Percentiles rank a stretch among this genome's conserved stretches.
Evolutionary conservation across 1,140 invertebrate genomes (phyloP).

Genomic region (Atopsyche davidsoni): DNA sequence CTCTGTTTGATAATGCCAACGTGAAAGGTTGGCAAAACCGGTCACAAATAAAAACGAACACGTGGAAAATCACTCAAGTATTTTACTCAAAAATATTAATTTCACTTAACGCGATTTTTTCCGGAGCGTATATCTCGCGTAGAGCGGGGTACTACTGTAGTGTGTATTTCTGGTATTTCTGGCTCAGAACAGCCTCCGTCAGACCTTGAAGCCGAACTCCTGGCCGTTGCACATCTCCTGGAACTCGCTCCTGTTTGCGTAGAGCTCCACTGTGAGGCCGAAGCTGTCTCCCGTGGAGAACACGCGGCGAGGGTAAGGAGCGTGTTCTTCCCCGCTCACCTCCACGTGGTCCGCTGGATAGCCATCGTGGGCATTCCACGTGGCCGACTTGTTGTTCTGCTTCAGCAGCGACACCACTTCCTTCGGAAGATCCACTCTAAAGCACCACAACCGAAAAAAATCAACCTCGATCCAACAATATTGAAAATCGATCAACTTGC

Average conservation of each 20-base stretch:
- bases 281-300: conserved; percentile 40
- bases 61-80: too few relatives aligned
- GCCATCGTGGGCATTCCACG: conserved; percentile 37
- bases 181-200: too few relatives aligned
- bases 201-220: conserved; percentile 42
- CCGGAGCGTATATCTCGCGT: too few relatives aligned
- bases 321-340: neutral
- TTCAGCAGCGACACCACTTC: neutral
- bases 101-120: too few relatives aligned
- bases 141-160: too few relatives aligned
- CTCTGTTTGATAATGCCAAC: too few relatives aligned
- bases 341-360: conserved; percentile 9
- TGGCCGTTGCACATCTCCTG: conserved; percentile 41
- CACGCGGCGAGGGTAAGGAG: conserved; percentile 31
- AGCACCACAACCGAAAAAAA: neutral
- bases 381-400: neutral
- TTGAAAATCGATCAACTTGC: neutral
- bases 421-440: conserved; percentile 8
- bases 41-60: too few relatives aligned
- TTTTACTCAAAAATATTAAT: too few relatives aligned
- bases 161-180: too few relatives aligned
- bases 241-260: conserved; percentile 40
- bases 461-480: neutral
- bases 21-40: too few relatives aligned
- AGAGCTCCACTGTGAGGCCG: conserved; percentile 39